These are phyloP conservation scores for Muscicapa striata DNA, from an alignment of 2,797 vertebrate genomes.

Conservation along the genomic window DNA sequence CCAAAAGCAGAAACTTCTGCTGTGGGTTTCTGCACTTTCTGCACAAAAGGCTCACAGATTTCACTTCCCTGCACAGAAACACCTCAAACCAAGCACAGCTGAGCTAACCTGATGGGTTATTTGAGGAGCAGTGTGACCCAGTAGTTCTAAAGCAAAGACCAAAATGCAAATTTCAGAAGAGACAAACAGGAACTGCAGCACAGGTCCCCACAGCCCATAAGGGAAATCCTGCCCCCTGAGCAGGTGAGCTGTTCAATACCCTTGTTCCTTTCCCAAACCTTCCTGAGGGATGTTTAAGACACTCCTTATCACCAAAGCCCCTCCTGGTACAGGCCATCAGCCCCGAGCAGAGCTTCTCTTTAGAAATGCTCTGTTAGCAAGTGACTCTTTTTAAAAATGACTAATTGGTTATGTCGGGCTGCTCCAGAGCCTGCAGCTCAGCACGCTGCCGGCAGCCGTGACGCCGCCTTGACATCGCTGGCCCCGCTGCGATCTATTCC, in stretches of 20 bases:
- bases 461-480: not conserved
- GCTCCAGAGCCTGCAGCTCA: not conserved
- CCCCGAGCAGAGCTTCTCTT: not conserved
- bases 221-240: not conserved
- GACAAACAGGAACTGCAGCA: not conserved
- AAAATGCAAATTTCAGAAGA: not conserved
- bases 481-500: not conserved
- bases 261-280: not conserved
- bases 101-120: not conserved
- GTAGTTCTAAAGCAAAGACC: not conserved
- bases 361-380: not conserved
- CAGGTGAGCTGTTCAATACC: not conserved
- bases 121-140: not conserved
- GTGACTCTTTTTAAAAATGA: not conserved
- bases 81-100: not conserved
- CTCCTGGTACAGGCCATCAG: not conserved
- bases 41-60: not conserved
- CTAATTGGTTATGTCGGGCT: not conserved
- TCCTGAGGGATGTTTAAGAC: not conserved
- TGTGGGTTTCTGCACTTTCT: not conserved
- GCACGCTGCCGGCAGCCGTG: not conserved
- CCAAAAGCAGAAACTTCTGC: conserved; percentile 4
- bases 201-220: not conserved
- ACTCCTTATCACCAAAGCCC: not conserved
- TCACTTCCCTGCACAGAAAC: conserved; percentile 4